Conservation (phyloP, 2,888 invertebrate species). For the Ochropleura leucogaster region DNA sequence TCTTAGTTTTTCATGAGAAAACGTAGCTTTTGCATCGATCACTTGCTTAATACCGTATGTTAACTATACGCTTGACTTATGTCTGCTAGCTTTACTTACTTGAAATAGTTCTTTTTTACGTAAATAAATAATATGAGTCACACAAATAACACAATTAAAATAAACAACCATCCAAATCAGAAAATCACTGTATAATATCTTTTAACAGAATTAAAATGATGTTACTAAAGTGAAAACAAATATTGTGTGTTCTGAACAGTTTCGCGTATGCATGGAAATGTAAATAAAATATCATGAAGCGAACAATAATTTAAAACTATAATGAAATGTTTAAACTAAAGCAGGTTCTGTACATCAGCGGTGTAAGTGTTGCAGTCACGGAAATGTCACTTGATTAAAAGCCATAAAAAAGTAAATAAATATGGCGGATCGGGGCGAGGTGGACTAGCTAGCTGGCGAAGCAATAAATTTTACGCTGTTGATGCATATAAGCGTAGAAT, state of each 20-base stretch:
- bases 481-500: slow-evolving; percentile 24
- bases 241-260: background rate
- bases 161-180: background rate
- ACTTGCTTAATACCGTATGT: slow-evolving; percentile 35
- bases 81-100: background rate
- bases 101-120: background rate
- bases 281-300: slow-evolving; percentile 31
- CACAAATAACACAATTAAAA: background rate
- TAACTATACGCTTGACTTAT: slow-evolving; percentile 23
- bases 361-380: slow-evolving; percentile 80
- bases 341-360: slow-evolving; percentile 70
- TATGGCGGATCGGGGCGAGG: slow-evolving; percentile 62
- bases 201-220: slow-evolving; percentile 2
- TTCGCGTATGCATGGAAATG: slow-evolving; percentile 1
- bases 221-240: slow-evolving; percentile 10
- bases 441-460: slow-evolving; percentile 42
- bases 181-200: background rate
- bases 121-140: background rate
- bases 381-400: slow-evolving; percentile 82
- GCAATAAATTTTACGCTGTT: slow-evolving; percentile 59
- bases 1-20: slow-evolving; percentile 61
- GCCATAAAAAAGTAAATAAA: slow-evolving; percentile 72
- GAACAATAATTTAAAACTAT: slow-evolving; percentile 44
- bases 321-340: slow-evolving; percentile 64
- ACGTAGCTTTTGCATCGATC: slow-evolving; percentile 52